Evolutionary conservation across 2,797 vertebrate genomes (phyloP).

Genomic region (Furcifer pardalis): DNA sequence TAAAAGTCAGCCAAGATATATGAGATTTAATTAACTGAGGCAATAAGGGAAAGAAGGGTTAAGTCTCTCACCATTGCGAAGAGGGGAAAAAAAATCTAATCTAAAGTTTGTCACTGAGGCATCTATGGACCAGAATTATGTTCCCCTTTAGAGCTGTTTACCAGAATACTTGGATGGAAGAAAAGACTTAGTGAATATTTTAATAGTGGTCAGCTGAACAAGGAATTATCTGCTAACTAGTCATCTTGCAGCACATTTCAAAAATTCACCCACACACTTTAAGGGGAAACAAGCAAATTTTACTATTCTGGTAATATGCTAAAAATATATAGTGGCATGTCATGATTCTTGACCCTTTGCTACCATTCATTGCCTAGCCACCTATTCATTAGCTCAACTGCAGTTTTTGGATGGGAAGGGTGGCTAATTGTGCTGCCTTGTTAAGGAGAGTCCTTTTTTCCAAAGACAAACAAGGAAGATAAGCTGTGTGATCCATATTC

Average conservation of each 20-base stretch:
- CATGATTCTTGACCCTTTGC: background rate
- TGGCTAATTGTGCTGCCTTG: too few relatives aligned
- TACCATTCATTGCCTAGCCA: background rate
- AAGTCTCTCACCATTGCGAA: background rate
- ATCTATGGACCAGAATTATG: slow-evolving; percentile 43
- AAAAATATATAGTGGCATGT: background rate
- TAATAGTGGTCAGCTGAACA: slow-evolving; percentile 52
- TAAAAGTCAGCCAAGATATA: slow-evolving; percentile 63
- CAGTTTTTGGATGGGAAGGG: too few relatives aligned
- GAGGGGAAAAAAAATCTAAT: slow-evolving; percentile 51
- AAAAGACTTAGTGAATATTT: slow-evolving; percentile 34
- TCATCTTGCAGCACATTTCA: too few relatives aligned
- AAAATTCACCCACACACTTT: background rate
- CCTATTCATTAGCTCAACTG: background rate
- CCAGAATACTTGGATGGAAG: slow-evolving; percentile 64
- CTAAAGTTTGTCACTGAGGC: slow-evolving; percentile 55
- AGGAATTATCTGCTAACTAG: slow-evolving; percentile 35
- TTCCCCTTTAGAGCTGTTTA: slow-evolving; percentile 63
- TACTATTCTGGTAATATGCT: background rate
- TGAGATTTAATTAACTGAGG: slow-evolving; percentile 77
- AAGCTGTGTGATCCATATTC: too few relatives aligned
- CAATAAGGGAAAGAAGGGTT: slow-evolving; percentile 72
- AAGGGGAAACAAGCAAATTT: background rate
- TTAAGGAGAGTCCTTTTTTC: too few relatives aligned
- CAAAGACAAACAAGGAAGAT: too few relatives aligned